Base-by-base conservation (phyloP, 2,113 vertebrate species). In the Vulpes ferrilata region DNA sequence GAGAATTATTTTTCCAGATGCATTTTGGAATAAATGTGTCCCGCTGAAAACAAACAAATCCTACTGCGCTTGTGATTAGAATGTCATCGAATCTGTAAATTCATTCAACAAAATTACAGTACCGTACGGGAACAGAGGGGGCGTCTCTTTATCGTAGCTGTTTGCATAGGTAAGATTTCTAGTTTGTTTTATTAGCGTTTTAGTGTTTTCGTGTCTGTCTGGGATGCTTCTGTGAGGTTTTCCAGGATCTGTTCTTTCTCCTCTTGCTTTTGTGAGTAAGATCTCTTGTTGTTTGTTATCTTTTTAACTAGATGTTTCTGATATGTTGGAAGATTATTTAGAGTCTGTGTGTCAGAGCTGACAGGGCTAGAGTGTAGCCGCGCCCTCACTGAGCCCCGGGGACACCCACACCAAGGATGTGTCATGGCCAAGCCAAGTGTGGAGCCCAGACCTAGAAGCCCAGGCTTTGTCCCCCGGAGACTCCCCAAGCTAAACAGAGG, bases 21-120 rank as follows among this genome's bases (percentile, higher is more conserved):
- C 67, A 82, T 91, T 94, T 96, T 97, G 32, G 67, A 89, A 89
- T 90, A 93, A 73, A 73, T 97, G n/a, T 91, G 25, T 85, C 38
- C 51, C 83, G 7, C 76, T 87, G 30, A n/a, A 84, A 97, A 95
- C 43, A 73, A 51, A 43, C 5, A 55, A 92, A 22, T 79, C 23
- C 30, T 43, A 38, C 27, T 65, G 22, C 1, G 78, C 10, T 96
- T 92, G 53, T 84, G 32, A 64, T 74, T 69, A 89, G n/a, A 83
- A 81, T 53, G 15, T 15, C 35, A 55, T 88, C 17, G 74, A 81
- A 93, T 30, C 20, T 60, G 7, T 60, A 57, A 13, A 87, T 73
- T 88, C 25, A 93, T 43, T 89, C 86, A 84, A 67, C 64, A 83
- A 65, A 35, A 81, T 80, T 57, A 74, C 3, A 88, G 11, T 16